Evolutionary conservation across 2,113 vertebrate species (phyloP).

Genomic region (Argyrosomus japonicus): DNA sequence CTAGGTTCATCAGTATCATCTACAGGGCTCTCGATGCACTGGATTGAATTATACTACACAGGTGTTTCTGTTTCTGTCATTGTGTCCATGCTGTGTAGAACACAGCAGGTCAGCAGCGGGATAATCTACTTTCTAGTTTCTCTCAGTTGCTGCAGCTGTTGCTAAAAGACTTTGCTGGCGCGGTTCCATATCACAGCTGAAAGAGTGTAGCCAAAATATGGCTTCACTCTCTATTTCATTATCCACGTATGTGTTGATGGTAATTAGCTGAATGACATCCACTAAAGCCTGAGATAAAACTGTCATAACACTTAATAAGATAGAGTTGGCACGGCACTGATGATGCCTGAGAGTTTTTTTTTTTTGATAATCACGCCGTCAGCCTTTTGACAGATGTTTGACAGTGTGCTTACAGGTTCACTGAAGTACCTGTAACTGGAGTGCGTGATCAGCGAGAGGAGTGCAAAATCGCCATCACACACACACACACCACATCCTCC

Average conservation of each 20-base stretch:
- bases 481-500: not conserved
- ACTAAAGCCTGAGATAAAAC: conserved; percentile 8
- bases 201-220: not conserved
- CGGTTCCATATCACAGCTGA: not conserved
- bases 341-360: conserved; percentile 19
- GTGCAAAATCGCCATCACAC: conserved; percentile 35
- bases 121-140: conserved; percentile 24
- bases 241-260: not conserved
- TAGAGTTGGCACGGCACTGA: not conserved
- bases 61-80: conserved; percentile 19
- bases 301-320: conserved; percentile 1
- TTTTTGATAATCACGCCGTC: conserved; percentile 45
- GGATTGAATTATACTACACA: conserved; percentile 10
- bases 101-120: conserved; percentile 16
- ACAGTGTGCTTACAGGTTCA: conserved; percentile 50
- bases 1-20: not conserved
- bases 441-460: conserved; percentile 52
- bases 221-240: not conserved
- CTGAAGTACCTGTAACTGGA: conserved; percentile 45
- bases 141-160: conserved; percentile 22
- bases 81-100: conserved; percentile 22
- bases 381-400: conserved; percentile 59
- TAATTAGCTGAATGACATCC: conserved; percentile 27
- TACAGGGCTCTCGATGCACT: not conserved
- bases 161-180: not conserved